Base-by-base conservation (phyloP, 2,797 vertebrate species). In the Sebastiscus tertius region DNA sequence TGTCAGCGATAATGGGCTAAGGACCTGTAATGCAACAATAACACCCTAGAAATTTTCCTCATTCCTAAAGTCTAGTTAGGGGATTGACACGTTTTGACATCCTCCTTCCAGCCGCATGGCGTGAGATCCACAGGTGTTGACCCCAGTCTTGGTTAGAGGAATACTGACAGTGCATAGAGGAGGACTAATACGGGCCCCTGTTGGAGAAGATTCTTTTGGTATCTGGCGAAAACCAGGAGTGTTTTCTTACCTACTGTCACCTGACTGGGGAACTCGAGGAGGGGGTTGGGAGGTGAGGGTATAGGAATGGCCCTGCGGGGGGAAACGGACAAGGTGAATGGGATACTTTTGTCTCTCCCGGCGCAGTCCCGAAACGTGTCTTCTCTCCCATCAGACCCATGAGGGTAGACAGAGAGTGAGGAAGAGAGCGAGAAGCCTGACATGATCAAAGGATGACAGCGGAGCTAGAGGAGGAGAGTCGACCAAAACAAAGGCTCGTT, bases 381-480 rank as follows among this genome's bases (percentile, higher is more conserved):
- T 88, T 66, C 78, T 75, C 81, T 88, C 69, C 80, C 80, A 39
- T 90, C 89, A 93, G 73, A 80, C 83, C 79, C 88, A 83, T 79
- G 87, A 91, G 86, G 86, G 73, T 73, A 87, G 89, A 80, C 81
- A 80, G 82, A 82, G 77, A 88, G 61, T 46, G 85, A 84, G 63
- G 68, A 82, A 81, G 83, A 83, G 81, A 84, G 82, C 66, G 24
- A 82, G 84, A 62, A 86, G 76, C 81, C 82, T 63, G 80, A 75
- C 64, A 20, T 94, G 96, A 96, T 96, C 95, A 96, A 96, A 96
- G 94, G 92, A 90, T 95, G 94, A 96, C 94, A 94, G 93, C 79
- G 80, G 88, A 92, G 92, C 84, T 71, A 82, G 91, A 95, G 93
- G 94, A 95, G 94, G 93, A 90, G 93, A 92, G 86, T 82, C 90